Base-by-base conservation (phyloP, 2,888 invertebrate species). In the Exephanes ischioxanthus region DNA sequence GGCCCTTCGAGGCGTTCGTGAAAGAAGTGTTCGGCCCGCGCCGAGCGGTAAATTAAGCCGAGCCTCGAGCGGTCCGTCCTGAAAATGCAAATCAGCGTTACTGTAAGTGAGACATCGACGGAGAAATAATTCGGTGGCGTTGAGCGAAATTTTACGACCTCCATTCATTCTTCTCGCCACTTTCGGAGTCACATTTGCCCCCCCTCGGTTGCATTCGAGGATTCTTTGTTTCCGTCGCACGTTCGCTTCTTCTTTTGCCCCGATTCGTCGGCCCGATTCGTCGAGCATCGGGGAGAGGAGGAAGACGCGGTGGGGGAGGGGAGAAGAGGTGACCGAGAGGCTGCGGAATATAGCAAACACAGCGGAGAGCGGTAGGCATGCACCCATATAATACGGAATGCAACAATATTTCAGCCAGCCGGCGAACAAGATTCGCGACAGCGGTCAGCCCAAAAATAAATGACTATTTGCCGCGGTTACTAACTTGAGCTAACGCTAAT, bases 391-490 rank as follows among this genome's bases (percentile, higher is more conserved):
- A 89, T 87, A 84, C 76, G 79, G 73, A 84, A 81, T 68, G 80
- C 87, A 86, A 89, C 87, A 85, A 88, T 88, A 89, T 88, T 86
- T 89, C 88, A 88, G 78, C 81, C 77, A 76, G 75, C 83, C 79
- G 80, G 77, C 83, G 85, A 88, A 88, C 87, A 88, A 87, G 87
- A 88, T 88, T 85, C 85, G 87, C 86, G 87, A 88, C 85, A 84
- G 84, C 77, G 85, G 86, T 88, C 84, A 80, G 76, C 68, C 67
- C 53, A 83, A 77, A 88, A 84, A 86, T 71, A 83, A 87, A 85
- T 79, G 78, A 86, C 72, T 80, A 78, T 87, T 84, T 88, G 83
- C 88, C 80, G 61, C 55, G 79, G 45, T 80, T 76, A 72, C 66
- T 53, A 80, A 78, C 80, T 87, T 82, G 71, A 75, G 79, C 85